Percentiles rank a stretch among this genome's conserved stretches.
These are phyloP conservation scores for Drosophila mettleri DNA, from an alignment of 2,888 invertebrate species.

Conservation along the genomic window DNA sequence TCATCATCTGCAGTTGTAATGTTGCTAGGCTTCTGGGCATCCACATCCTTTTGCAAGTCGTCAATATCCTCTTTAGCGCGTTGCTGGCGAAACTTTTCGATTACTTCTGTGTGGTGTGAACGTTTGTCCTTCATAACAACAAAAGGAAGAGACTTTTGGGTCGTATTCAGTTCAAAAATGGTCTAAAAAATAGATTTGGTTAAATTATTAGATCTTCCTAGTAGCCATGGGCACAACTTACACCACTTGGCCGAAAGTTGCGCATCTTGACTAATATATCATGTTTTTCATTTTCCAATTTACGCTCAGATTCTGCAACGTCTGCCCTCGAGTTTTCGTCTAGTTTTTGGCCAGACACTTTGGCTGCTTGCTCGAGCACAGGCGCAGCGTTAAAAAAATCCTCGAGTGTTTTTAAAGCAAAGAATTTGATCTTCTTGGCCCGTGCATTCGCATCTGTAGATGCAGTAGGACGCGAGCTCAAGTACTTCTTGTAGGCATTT, in stretches of 20 bases:
- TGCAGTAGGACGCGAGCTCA: constrained; percentile 94
- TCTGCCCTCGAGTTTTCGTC: constrained; percentile 86
- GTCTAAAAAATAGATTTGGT: constrained; percentile 85
- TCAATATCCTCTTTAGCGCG: constrained; percentile 80
- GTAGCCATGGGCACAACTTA: constrained; percentile 50
- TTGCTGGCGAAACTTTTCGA: constrained; percentile 84
- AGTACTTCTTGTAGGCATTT: constrained; percentile 96
- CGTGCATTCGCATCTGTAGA: constrained; percentile 95
- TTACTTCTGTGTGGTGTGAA: constrained; percentile 88
- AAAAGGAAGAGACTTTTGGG: constrained; percentile 91
- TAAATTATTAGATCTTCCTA: background rate
- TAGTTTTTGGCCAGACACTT: constrained; percentile 52
- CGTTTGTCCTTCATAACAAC: constrained; percentile 95
- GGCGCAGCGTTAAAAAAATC: constrained; percentile 77
- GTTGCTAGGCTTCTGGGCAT: constrained; percentile 40
- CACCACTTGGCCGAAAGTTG: constrained; percentile 82
- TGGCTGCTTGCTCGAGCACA: constrained; percentile 84
- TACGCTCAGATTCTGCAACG: constrained; percentile 74
- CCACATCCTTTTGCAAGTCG: constrained; percentile 65
- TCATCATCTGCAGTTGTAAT: constrained; percentile 85
- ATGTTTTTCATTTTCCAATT: constrained; percentile 81
- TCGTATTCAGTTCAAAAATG: constrained; percentile 95
- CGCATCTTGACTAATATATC: constrained; percentile 83
- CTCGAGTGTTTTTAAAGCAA: constrained; percentile 86
- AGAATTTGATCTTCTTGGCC: constrained; percentile 91